Base-by-base conservation (phyloP, 2,797 vertebrate genomes). In the Helicolenus hilgendorfi region DNA sequence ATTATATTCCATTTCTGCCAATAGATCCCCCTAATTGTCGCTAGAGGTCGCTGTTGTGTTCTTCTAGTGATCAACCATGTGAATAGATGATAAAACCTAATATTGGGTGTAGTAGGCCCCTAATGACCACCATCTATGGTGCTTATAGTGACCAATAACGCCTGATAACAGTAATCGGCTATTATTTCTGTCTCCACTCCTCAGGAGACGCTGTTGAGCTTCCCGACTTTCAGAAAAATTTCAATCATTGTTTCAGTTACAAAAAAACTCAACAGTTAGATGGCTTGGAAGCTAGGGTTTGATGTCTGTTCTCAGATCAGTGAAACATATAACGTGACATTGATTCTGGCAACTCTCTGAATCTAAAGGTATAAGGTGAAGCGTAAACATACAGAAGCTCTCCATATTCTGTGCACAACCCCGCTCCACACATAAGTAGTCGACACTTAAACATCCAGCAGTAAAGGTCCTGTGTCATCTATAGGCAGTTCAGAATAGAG, bases 401-500 rank as follows among this genome's bases (percentile, higher is more conserved):
- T 80, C 64, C 45, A 62, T 63, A 89, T 75, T 73, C 82, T 85
- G 15, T 64, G 13, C 77, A 75, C 72, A 45, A 8, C 59, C 55
- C 64, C 10, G 3, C 64, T 45, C 22, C 27, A 64, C 70, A 77
- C 63, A 15, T 59, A 81, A 79, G 65, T 59, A 29, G 62, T 29
- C 10, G 6, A 29, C 72, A 77, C 75, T 72, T 55, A 77, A 29
- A 59, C 63, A 83, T 68, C 65, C 29, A 78, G 70, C 78, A 45
- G 59, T 78, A 82, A 93, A 92, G 83, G 86, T 92, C 86, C 86
- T 8, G 9, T 87, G 83, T 74, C 76, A 90, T 83, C 89, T 85
- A 92, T 93, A 89, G 84, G 67, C 70, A 84, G 75, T 77, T 86
- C 63, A 72, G 69, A 81, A 63, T 33, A 53, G 81, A 93, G 84